phyloP scores from a whole-genome alignment of 2,797 vertebrate genomes.

The Fundulus diaphanus region DNA sequence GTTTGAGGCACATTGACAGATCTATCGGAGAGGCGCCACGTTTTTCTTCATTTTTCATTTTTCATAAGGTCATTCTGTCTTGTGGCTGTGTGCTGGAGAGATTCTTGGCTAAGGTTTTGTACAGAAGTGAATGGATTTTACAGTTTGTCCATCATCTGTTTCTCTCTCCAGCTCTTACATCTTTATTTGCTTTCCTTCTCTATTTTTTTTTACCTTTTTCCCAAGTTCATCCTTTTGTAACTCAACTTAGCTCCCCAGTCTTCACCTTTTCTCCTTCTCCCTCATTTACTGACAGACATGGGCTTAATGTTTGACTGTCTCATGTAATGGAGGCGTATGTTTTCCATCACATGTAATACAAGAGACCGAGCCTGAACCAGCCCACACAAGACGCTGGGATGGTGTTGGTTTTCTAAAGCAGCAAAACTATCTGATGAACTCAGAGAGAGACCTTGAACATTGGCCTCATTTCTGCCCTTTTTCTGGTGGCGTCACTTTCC shows the following conservation, averaged over 20 bases:
- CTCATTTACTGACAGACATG: conserved; percentile 26
- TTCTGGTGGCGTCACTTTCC: conserved; percentile 56
- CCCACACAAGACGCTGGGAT: conserved; percentile 69
- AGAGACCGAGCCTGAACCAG: conserved; percentile 55
- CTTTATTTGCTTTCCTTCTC: conserved; percentile 2
- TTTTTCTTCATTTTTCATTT: conserved; percentile 12
- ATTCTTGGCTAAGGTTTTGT: conserved; percentile 33
- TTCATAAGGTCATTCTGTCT: conserved; percentile 29
- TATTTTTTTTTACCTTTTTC: not conserved
- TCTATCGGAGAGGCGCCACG: conserved; percentile 24
- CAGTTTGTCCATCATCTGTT: conserved; percentile 28
- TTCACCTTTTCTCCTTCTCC: conserved; percentile 18
- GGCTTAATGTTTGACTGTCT: conserved; percentile 37
- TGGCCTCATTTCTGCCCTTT: conserved; percentile 50
- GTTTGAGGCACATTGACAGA: conserved; percentile 30
- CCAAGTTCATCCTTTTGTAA: conserved; percentile 1
- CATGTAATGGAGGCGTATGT: conserved; percentile 59
- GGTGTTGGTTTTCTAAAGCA: conserved; percentile 59
- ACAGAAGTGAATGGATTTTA: conserved; percentile 26
- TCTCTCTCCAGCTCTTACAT: conserved; percentile 16
- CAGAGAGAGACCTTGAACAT: conserved; percentile 24
- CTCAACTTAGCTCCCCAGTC: conserved; percentile 24
- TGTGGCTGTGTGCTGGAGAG: conserved; percentile 17
- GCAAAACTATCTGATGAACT: conserved; percentile 59
- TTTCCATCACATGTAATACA: conserved; percentile 73